These are phyloP conservation scores for Melanargia galathea DNA, from an alignment of 2,888 invertebrate genomes.

Conservation along the genomic window DNA sequence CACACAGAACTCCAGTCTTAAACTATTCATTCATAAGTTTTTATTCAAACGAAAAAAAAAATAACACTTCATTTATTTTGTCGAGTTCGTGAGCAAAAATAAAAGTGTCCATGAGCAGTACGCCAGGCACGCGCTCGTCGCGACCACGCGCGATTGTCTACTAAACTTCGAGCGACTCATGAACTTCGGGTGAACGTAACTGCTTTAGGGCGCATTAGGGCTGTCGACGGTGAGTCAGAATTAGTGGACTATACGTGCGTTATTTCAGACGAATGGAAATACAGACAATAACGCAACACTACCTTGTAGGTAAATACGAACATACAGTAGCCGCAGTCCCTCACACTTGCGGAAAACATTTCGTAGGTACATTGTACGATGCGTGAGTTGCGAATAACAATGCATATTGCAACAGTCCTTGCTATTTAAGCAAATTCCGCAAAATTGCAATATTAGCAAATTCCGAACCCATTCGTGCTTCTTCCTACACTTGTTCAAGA, in stretches of 20 bases:
- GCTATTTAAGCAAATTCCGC: too few relatives aligned
- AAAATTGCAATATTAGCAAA: too few relatives aligned
- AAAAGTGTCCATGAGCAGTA: constrained; percentile 58
- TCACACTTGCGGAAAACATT: too few relatives aligned
- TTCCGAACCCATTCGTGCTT: too few relatives aligned
- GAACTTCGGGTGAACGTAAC: constrained; percentile 53
- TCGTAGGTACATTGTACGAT: too few relatives aligned
- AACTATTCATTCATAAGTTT: constrained; percentile 42
- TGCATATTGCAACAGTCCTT: too few relatives aligned
- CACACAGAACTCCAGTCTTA: constrained; percentile 39
- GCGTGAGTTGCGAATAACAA: too few relatives aligned
- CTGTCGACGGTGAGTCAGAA: constrained; percentile 10
- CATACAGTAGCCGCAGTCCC: not conserved
- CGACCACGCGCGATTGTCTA: constrained; percentile 70
- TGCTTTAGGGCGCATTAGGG: constrained; percentile 35
- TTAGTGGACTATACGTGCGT: not conserved
- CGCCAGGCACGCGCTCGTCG: constrained; percentile 62
- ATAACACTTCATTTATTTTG: constrained; percentile 46
- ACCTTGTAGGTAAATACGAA: not conserved
- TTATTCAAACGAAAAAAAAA: constrained; percentile 28
- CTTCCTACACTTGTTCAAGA: too few relatives aligned
- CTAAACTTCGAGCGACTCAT: constrained; percentile 56
- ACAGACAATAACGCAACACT: constrained; percentile 4
- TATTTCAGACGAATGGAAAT: constrained; percentile 10
- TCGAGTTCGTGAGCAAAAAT: constrained; percentile 66